These are phyloP conservation scores for Thera obeliscata DNA, from an alignment of 2,888 invertebrate species.

Conservation along the genomic window DNA sequence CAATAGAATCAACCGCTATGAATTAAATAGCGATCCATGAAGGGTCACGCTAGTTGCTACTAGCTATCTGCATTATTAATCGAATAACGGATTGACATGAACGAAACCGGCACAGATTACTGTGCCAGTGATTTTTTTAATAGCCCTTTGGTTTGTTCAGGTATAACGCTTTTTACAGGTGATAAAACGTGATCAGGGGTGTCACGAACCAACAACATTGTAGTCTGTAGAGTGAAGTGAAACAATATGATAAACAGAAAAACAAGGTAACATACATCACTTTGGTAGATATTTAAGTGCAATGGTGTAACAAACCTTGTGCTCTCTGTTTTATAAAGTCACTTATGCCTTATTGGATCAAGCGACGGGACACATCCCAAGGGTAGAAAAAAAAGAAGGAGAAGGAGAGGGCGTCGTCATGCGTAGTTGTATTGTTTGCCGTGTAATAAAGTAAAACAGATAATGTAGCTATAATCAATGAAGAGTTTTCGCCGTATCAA, in stretches of 20 bases:
- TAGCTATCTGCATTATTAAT: slow-evolving; percentile 29
- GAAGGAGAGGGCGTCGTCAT: no score
- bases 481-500: no score
- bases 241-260: not conserved
- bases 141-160: slow-evolving; percentile 5
- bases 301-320: no score
- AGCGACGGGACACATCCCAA: no score
- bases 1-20: slow-evolving; percentile 28
- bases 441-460: no score
- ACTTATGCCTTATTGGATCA: no score
- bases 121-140: slow-evolving; percentile 17
- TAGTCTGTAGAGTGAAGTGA: not conserved
- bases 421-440: no score
- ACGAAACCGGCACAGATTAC: not conserved
- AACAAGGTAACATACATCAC: not conserved
- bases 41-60: slow-evolving; percentile 26
- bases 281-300: no score
- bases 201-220: slow-evolving; percentile 16
- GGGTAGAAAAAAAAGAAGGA: no score
- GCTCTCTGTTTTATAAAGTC: no score
- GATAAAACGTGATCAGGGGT: slow-evolving; percentile 5
- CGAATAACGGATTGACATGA: slow-evolving; percentile 19
- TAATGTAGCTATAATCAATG: no score
- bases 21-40: slow-evolving; percentile 31
- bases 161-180: slow-evolving; percentile 1